Evolutionary conservation across 1,140 invertebrate genomes (phyloP), one percentile per base, ranked within the genome.

Genomic region (Charaxes varanes): DNA sequence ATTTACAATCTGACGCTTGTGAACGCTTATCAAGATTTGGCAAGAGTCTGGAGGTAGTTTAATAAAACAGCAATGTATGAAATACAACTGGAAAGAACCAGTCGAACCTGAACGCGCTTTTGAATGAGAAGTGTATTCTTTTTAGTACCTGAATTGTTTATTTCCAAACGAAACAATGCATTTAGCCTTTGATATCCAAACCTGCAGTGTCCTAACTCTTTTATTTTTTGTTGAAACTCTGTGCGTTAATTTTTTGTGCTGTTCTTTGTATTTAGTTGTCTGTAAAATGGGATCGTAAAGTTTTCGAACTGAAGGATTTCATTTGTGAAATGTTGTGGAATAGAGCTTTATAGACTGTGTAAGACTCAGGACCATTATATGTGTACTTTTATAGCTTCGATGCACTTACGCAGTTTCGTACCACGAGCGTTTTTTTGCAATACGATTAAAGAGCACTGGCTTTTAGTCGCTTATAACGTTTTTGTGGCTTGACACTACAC

Each of bases 351-450:
- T 77, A 77, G 63, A 76, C 58, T 74, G 62, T 70, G 48, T 74
- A 68, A 71, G 70, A 78, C 72, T 82, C 74, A 77, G 77, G 74
- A 82, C 74, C 77, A 79, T 78, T 73, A 60, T 66, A 51, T 66
- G 51, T 46, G 56, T 65, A 49, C 63, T 53, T 67, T 66, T 68
- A 52, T 71, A 60, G 67, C 53, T 62, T 62, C 55, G 50, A 46
- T 60, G 77, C 74, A 81, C 73, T 64, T 57, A 64, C 57, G 38
- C 57, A 50, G 63, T 58, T 40, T 38, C 63, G 48, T 63, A 63
- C 43, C 51, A 66, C 61, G 53, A 7, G 6, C 15, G 58, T 53
- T 49, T 57, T 55, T 54, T 45, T 54, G 56, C 59, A 62, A 53
- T 63, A 59, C 62, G 47, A 42, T 53, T 41, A 36, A 36, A 54